Percentiles rank a stretch among this genome's conserved stretches.
Conservation (phyloP, 2,888 invertebrate species). For the Orthonychiurus folsomi region DNA sequence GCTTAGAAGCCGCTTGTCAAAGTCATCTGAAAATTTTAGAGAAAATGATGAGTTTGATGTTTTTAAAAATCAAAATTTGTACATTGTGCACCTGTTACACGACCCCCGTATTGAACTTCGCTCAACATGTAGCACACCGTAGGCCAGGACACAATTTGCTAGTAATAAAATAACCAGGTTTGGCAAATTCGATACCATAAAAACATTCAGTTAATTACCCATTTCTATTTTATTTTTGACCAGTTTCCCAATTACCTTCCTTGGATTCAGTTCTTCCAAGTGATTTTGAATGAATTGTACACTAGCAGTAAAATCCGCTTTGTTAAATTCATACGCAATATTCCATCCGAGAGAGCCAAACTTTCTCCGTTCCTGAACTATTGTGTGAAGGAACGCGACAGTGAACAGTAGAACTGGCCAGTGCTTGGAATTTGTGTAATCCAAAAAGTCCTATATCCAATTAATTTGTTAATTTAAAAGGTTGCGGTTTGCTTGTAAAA, state of each 20-base stretch:
- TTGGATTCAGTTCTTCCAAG: slow-evolving; percentile 91
- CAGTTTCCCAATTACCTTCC: slow-evolving; percentile 64
- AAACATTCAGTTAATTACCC: background rate
- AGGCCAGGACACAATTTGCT: slow-evolving; percentile 84
- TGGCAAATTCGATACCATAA: background rate
- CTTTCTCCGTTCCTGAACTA: slow-evolving; percentile 88
- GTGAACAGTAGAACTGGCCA: slow-evolving; percentile 91
- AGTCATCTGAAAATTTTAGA: slow-evolving; percentile 9
- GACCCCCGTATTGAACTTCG: slow-evolving; percentile 56
- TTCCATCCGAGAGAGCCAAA: slow-evolving; percentile 91
- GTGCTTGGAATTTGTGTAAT: slow-evolving; percentile 80
- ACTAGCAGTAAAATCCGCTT: slow-evolving; percentile 90
- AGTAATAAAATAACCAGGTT: slow-evolving; percentile 9
- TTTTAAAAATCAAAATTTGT: background rate
- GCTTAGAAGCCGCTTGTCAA: slow-evolving; percentile 62
- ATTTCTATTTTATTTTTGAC: slow-evolving; percentile 47
- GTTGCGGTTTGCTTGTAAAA: too few species aligned
- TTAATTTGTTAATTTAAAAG: background rate
- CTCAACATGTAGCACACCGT: slow-evolving; percentile 96
- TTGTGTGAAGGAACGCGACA: slow-evolving; percentile 88
- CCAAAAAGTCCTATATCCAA: slow-evolving; percentile 65
- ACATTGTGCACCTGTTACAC: slow-evolving; percentile 87
- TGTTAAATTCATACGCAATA: slow-evolving; percentile 90
- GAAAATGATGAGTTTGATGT: background rate
- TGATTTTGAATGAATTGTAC: slow-evolving; percentile 95